Evolutionary conservation across 2,113 vertebrate genomes (phyloP).

Genomic region (Gorsachius goisagi): DNA sequence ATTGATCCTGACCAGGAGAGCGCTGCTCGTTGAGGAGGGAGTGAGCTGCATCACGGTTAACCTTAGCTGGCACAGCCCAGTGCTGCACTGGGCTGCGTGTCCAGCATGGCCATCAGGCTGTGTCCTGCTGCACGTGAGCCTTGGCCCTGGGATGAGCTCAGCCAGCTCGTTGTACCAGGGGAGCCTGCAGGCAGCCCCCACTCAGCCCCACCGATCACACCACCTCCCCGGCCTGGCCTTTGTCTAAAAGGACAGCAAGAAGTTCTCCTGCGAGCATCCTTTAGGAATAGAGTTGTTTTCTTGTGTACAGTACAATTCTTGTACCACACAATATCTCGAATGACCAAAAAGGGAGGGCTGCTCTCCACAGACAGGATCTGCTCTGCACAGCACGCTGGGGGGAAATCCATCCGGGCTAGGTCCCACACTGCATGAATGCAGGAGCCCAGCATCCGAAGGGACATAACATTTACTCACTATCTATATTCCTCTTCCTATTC

Average conservation of each 20-base stretch:
- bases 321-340: not conserved
- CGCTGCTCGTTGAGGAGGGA: not conserved
- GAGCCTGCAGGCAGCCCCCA: not conserved
- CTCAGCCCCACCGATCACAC: rapidly evolving
- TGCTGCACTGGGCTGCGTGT: not conserved
- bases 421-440: rapidly evolving
- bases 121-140: rapidly evolving
- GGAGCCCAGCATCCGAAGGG: not conserved
- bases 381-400: rapidly evolving
- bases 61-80: not conserved
- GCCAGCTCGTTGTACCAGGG: rapidly evolving
- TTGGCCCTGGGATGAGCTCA: not conserved
- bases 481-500: not conserved
- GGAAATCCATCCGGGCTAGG: not conserved
- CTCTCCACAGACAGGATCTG: not conserved
- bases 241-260: not conserved
- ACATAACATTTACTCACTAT: not conserved
- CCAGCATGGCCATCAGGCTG: not conserved
- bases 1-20: not conserved
- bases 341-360: not conserved
- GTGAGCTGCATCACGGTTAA: not conserved
- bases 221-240: not conserved
- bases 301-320: not conserved
- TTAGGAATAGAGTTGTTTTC: not conserved
- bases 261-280: not conserved